Conservation (phyloP, 2,113 vertebrate genomes). For the Ascaphus truei region DNA sequence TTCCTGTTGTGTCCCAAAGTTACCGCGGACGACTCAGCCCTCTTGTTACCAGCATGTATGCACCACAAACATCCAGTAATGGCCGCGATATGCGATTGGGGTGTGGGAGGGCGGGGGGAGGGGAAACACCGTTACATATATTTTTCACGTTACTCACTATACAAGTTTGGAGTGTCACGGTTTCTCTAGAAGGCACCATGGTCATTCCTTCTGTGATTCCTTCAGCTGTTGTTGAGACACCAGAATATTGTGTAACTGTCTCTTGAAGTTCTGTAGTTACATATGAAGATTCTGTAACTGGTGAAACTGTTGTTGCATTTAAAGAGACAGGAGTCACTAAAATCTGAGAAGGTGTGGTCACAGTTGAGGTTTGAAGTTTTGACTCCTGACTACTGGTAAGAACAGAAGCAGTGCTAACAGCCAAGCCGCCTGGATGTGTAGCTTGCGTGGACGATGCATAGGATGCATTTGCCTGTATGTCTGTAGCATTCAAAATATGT, state of each 20-base stretch:
- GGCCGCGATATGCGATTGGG: background rate
- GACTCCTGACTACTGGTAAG: slow-evolving; percentile 10
- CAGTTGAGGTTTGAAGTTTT: background rate
- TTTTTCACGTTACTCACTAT: slow-evolving; percentile 61
- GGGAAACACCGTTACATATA: too few relatives aligned
- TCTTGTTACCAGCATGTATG: too few relatives aligned
- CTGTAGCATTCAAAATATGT: background rate
- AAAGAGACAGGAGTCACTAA: background rate
- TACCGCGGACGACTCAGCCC: too few relatives aligned
- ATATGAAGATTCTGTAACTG: slow-evolving; percentile 25
- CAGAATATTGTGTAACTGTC: slow-evolving; percentile 39
- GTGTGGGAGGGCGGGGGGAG: rapidly evolving
- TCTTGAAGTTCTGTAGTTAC: slow-evolving; percentile 28
- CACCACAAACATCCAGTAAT: too few relatives aligned
- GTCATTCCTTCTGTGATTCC: background rate
- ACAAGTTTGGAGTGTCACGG: slow-evolving; percentile 44
- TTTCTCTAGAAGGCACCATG: slow-evolving; percentile 35
- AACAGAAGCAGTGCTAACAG: background rate
- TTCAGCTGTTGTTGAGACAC: slow-evolving; percentile 35
- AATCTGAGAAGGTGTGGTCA: background rate
- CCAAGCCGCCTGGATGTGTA: slow-evolving; percentile 9
- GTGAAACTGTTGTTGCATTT: slow-evolving; percentile 39
- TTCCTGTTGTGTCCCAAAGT: too few relatives aligned
- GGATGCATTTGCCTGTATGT: background rate
- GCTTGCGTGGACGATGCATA: background rate